Evolutionary conservation across 2,888 invertebrate species (phyloP).

Genomic region (Sinhomidia bicolor): DNA sequence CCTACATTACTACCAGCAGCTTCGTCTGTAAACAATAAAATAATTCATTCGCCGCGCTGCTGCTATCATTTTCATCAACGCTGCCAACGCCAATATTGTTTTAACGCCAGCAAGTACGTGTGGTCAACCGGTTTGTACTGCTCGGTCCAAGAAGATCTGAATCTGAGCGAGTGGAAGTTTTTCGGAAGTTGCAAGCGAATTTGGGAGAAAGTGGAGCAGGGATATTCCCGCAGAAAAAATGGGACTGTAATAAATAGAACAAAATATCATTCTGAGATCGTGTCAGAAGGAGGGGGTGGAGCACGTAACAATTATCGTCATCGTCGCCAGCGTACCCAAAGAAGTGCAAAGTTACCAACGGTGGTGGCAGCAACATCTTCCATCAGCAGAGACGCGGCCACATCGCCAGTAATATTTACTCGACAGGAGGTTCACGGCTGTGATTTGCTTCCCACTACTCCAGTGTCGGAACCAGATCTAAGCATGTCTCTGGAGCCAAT

Average conservation of each 20-base stretch:
- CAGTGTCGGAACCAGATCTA: background rate
- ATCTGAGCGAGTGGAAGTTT: constrained; percentile 41
- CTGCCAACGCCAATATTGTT: background rate
- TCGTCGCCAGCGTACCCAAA: background rate
- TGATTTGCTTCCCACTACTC: background rate
- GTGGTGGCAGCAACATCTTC: background rate
- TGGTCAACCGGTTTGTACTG: constrained; percentile 60
- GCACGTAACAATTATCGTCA: too few relatives aligned
- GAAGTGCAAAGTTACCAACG: background rate
- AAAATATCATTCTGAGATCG: too few relatives aligned
- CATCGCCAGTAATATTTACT: background rate
- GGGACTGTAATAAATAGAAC: background rate
- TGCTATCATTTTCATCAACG: background rate
- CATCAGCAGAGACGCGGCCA: background rate
- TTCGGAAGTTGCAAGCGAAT: constrained; percentile 52
- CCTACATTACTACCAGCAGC: too few relatives aligned
- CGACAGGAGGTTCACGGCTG: too few relatives aligned
- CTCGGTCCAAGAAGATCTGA: constrained; percentile 30
- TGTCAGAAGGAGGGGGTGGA: too few relatives aligned
- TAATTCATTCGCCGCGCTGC: background rate
- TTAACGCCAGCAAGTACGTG: constrained; percentile 21
- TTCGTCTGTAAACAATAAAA: background rate
- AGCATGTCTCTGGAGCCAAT: constrained; percentile 58
- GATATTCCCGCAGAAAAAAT: background rate
- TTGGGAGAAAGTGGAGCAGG: constrained; percentile 48